Base-by-base conservation (phyloP, 2,113 vertebrate species). In the Syrmaticus mikado region DNA sequence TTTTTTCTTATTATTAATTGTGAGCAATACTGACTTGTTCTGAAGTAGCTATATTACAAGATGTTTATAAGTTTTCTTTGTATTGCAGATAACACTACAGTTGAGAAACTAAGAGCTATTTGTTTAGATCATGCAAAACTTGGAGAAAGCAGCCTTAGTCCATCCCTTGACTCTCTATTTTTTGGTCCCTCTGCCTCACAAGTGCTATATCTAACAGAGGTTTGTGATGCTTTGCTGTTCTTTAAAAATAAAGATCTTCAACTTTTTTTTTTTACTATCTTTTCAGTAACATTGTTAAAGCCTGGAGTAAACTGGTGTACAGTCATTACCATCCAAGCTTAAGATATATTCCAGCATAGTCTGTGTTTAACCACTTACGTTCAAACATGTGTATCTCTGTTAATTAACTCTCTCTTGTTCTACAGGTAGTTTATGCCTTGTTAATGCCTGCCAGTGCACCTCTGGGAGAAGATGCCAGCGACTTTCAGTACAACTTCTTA, bases 161-260 rank as follows among this genome's bases (percentile, higher is more conserved):
- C 99, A 46, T 99, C 99, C 32, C 97, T 99, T 83, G 99, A 99
- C 96, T 99, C 99, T 1, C 98, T 99, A 4, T 99, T 99, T 98
- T 99, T 99, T 84, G 99, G 99, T 84, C 99, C 99, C n/a, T 99
- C 99, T 86, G 99, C 99, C 61, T 99, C 99, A 96, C 99, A 99
- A 99, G 99, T 99, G 97, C 99, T 99, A 85, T 99, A 99, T 97
- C 98, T 99, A 96, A 99, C 99, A 84, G 99, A 99, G 99, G 99
- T 99, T 96, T 68, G 98, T 97, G 74, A 71, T 86, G 55, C 19
- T 88, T 92, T 72, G 18, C 68, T n/a, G 75, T 82, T 95, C 89
- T 82, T 94, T 41, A 78, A 91, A 40, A 68, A 36, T 38, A 36
- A 11, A 84, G 61, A 25, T 50, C 10, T 65, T 87, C 57, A 77